Conservation (phyloP, 2,888 invertebrate genomes). For the Cartodere bifasciata region DNA sequence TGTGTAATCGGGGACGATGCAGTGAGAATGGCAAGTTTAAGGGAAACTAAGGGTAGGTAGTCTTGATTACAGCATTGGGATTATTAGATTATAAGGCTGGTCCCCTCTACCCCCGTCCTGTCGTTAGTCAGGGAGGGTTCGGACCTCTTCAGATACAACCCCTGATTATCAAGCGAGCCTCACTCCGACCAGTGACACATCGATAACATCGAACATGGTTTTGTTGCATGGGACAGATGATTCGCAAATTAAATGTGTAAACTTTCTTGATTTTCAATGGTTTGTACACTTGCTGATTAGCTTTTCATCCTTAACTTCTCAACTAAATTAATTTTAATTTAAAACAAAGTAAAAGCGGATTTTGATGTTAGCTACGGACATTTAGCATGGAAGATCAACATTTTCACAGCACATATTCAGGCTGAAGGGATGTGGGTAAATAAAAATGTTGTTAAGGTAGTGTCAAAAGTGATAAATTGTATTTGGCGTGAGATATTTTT, state of each 20-base stretch:
- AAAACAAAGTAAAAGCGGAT: too few species aligned
- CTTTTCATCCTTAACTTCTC: conserved; percentile 1
- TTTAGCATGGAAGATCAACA: too few species aligned
- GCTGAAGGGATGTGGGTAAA: too few species aligned
- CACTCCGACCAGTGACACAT: conserved; percentile 15
- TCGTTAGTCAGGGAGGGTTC: too few species aligned
- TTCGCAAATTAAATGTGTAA: conserved; percentile 16
- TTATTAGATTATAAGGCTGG: conserved; percentile 1
- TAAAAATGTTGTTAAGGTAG: too few species aligned
- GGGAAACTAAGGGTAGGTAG: neutral
- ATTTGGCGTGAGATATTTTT: conserved; percentile 24
- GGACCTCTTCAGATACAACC: too few species aligned
- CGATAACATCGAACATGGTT: conserved; percentile 13
- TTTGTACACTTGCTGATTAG: conserved; percentile 11
- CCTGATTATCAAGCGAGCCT: too few species aligned
- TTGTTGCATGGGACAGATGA: conserved; percentile 13
- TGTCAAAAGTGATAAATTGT: conserved; percentile 23
- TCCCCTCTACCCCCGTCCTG: conserved; percentile 1
- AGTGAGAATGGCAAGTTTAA: too few species aligned
- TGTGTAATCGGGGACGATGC: too few species aligned
- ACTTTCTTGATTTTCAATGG: conserved; percentile 19
- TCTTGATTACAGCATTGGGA: neutral
- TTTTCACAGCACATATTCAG: too few species aligned
- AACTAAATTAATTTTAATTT: neutral
- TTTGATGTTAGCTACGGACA: too few species aligned